Evolutionary conservation across 1,140 invertebrate genomes (phyloP), one percentile per base, ranked within the genome.

Genomic region (Yoshiicerus persimilis): DNA sequence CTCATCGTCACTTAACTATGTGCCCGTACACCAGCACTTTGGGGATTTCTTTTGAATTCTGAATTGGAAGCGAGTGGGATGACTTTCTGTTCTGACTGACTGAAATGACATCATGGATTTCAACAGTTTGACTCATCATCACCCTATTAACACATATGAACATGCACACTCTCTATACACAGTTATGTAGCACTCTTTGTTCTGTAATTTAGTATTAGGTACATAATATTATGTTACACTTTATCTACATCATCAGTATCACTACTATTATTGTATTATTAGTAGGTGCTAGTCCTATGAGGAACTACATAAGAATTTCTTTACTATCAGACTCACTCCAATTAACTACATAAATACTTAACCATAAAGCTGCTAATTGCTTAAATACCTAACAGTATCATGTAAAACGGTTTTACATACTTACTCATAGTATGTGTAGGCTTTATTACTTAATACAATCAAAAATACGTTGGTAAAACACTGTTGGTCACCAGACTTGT

Each of bases 11-110:
- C n/a, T n/a, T n/a, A n/a, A n/a, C n/a, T n/a, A n/a, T n/a, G 20
- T 38, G 16, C 30, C 30, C 36, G 30, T 5, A 56, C 47, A 56
- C 47, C 47, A 56, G 47, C 47, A 56, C 47, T 16, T 56, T 56
- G n/a, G 5, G 75, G 75, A 80, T 80, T 80, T 80, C 75, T n/a
- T n/a, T 80, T 32, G 32, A 80, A 80, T 80, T 80, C 38, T 80
- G 30, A 80, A 38, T 80, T 34, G 75, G 75, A 36, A 20, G 20
- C 75, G 75, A 80, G 75, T 36, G 75, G 75, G 32, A 70, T 70
- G 66, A 11, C 66, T 80, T 80, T 34, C 75, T 36, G 75, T 80
- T 20, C 75, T 36, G 75, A 80, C 34, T 80, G 75, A 80, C 75
- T 80, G 75, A 80, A 80, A 80, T 80, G 75, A 38, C 75, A 38